Base-by-base conservation (phyloP, 2,113 vertebrate species). In the Plecturocebus donacophilus region DNA sequence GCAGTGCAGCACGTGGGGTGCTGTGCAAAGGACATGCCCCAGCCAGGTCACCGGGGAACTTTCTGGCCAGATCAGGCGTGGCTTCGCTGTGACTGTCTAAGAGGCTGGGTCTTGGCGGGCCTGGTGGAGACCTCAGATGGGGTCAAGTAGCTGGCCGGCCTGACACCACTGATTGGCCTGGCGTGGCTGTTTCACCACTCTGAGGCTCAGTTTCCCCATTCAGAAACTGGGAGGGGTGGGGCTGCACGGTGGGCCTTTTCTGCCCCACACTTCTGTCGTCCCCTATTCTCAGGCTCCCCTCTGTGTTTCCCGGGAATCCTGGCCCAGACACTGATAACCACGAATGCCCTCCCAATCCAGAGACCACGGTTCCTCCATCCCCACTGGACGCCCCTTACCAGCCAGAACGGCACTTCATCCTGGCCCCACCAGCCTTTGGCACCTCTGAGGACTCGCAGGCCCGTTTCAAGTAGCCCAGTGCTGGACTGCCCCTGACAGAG, bases 251-350 rank as follows among this genome's bases (percentile, higher is more conserved):
- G 13, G 83, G 27, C 54, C 23, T 49, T n/a, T 71, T 45, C 19
- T 61, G 23, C 16, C 21, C 58, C 17, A 49, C 4, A 27, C 4
- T 40, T 49, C 56, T 38, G 23, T 32, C 11, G 45, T 30, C 45
- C 13, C 52, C 68, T 92, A 32, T 58, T 75, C 52, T 61, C 40
- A 13, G 45, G n/a, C 27, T 54, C 27, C 25, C 10, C 35, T 38
- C 30, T 56, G 27, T n/a, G 38, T 58, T 71, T 71, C 75, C 49
- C 58, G 64, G 17, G 40, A 45, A 38, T 58, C 75, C n/a, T 6
- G 40, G 49, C 84, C 16, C 0, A 56, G 64, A 49, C 40, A 1
- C 11, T 0, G 0, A 17, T 16, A 30, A 19, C 32, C 56, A 42
- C 1, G 1, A 76, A 9, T 17, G 21, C 25, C 66, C 27, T 38